Percentiles rank a stretch among this genome's conserved stretches.
These are phyloP conservation scores for Chesias legatella DNA, from an alignment of 2,888 invertebrate genomes.

Conservation along the genomic window DNA sequence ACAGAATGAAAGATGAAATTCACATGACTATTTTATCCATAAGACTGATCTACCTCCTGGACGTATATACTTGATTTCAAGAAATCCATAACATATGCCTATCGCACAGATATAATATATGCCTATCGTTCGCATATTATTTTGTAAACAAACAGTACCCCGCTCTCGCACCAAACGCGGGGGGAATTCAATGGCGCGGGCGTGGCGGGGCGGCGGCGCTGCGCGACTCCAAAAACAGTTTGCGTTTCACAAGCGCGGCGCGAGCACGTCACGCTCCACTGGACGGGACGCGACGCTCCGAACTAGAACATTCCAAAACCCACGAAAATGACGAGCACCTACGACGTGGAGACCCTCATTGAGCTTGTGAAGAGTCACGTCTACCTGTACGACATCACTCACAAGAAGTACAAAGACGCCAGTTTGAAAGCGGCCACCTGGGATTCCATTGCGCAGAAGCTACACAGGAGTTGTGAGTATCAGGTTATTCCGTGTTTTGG, in stretches of 20 bases:
- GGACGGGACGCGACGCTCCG: neutral
- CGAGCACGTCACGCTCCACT: constrained; percentile 14
- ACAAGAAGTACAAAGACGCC: constrained; percentile 20
- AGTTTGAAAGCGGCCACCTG: constrained; percentile 15
- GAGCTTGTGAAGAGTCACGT: constrained; percentile 15
- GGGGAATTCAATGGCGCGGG: constrained; percentile 7
- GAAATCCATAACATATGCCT: too few relatives aligned
- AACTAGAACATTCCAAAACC: constrained; percentile 1
- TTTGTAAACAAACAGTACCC: too few relatives aligned
- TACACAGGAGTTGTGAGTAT: constrained; percentile 15
- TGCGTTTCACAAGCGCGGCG: constrained; percentile 8
- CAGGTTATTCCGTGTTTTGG: neutral
- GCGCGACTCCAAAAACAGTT: constrained; percentile 5
- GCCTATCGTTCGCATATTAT: too few relatives aligned
- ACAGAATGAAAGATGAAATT: too few relatives aligned
- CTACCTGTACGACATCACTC: constrained; percentile 16
- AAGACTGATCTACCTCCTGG: too few relatives aligned
- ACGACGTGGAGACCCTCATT: constrained; percentile 17
- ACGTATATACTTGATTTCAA: too few relatives aligned
- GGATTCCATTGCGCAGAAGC: constrained; percentile 16
- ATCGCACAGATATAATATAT: too few relatives aligned
- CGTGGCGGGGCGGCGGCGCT: constrained; percentile 19
- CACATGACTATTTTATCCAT: too few relatives aligned
- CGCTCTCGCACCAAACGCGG: neutral
- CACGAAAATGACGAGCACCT: constrained; percentile 8